phyloP scores from a whole-genome alignment of 2,113 vertebrate species.

The Phyllopteryx taeniolatus region DNA sequence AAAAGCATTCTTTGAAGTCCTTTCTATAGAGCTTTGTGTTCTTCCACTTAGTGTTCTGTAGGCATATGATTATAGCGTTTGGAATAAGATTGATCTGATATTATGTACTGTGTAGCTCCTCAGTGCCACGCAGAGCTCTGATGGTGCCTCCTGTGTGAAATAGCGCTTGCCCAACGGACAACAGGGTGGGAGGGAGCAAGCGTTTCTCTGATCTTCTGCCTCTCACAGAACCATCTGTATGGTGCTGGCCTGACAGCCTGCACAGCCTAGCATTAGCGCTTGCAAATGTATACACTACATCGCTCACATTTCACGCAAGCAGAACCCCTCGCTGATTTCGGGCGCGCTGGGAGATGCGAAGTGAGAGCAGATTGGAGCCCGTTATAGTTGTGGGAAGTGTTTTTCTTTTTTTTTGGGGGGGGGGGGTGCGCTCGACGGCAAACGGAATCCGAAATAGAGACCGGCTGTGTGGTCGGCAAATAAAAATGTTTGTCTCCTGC shows the following conservation, averaged over 20 bases:
- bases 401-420: neutral
- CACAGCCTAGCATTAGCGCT: slow-evolving; percentile 59
- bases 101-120: slow-evolving; percentile 36
- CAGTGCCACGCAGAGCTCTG: slow-evolving; percentile 35
- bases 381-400: slow-evolving; percentile 26
- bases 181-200: slow-evolving; percentile 40
- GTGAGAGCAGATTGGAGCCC: slow-evolving; percentile 57
- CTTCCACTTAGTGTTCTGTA: neutral
- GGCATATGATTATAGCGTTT: slow-evolving; percentile 26
- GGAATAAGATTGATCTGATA: slow-evolving; percentile 31
- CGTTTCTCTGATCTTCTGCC: slow-evolving; percentile 58
- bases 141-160: slow-evolving; percentile 45
- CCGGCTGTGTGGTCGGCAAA: slow-evolving; percentile 47
- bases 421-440: slow-evolving; percentile 20
- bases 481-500: slow-evolving; percentile 48
- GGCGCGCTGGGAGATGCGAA: slow-evolving; percentile 49
- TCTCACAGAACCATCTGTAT: slow-evolving; percentile 72
- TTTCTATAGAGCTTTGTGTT: neutral
- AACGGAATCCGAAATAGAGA: slow-evolving; percentile 36
- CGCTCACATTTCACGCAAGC: slow-evolving; percentile 60
- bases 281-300: slow-evolving; percentile 72
- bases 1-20: neutral
- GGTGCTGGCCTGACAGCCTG: slow-evolving; percentile 56
- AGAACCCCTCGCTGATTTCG: slow-evolving; percentile 35
- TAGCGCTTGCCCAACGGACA: slow-evolving; percentile 22